These are phyloP conservation scores for Drosophila triauraria DNA, from an alignment of 1,140 invertebrate genomes.

Conservation along the genomic window DNA sequence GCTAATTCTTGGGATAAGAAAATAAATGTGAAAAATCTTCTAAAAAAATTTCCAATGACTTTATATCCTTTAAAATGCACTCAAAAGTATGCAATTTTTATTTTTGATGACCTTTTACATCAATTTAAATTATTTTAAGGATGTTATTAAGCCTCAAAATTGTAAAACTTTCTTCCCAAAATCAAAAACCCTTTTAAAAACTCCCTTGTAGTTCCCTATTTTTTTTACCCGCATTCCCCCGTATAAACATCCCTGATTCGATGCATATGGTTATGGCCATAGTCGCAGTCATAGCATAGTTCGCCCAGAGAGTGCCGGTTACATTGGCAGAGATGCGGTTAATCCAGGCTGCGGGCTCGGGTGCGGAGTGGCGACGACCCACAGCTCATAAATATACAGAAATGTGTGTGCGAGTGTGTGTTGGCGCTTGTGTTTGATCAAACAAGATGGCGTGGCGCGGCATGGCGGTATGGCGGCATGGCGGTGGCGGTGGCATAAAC, in stretches of 20 bases:
- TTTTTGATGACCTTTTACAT: background rate
- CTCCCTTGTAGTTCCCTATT: background rate
- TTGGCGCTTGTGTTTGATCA: constrained; percentile 71
- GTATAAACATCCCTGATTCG: background rate
- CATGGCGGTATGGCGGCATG: background rate
- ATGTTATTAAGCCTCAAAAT: no score
- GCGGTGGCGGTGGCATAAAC: constrained; percentile 46
- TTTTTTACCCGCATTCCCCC: background rate
- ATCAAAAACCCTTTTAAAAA: background rate
- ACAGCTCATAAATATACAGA: constrained; percentile 78
- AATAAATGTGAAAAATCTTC: no score
- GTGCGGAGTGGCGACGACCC: constrained; percentile 11
- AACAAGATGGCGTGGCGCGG: constrained; percentile 58
- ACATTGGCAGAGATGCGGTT: constrained; percentile 46
- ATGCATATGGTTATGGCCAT: constrained; percentile 13
- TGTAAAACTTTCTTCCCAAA: no score
- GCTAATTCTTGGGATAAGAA: no score
- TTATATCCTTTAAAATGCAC: no score
- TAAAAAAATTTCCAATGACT: no score
- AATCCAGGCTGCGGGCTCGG: constrained; percentile 22
- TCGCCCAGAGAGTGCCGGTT: constrained; percentile 20
- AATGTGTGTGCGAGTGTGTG: constrained; percentile 20
- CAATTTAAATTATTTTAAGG: no score
- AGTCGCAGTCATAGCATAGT: constrained; percentile 12
- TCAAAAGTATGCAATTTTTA: background rate